Conservation (phyloP, 2,797 vertebrate genomes). For the Rhinoraja longicauda region DNA sequence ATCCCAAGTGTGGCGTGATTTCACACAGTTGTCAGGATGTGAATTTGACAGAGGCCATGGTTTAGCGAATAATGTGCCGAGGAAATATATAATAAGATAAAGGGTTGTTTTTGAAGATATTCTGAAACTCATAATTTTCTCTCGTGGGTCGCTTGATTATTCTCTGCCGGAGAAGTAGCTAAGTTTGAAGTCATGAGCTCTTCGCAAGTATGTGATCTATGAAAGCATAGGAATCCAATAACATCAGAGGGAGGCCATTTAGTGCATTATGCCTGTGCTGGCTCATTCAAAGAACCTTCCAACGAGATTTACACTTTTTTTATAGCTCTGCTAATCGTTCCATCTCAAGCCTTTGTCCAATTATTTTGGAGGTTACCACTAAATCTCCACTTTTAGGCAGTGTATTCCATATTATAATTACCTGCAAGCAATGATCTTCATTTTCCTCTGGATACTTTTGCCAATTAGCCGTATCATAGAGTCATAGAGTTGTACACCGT, state of each 20-base stretch:
- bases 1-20: constrained; percentile 16
- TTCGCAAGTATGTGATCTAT: neutral
- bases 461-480: too few relatives aligned
- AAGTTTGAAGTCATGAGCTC: neutral
- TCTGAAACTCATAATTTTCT: neutral
- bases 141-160: neutral
- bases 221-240: too few relatives aligned
- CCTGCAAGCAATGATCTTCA: neutral
- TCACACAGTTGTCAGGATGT: neutral
- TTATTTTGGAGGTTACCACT: neutral
- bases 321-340: too few relatives aligned
- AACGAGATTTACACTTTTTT: neutral
- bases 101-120: neutral
- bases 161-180: neutral
- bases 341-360: neutral
- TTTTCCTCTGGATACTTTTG: neutral
- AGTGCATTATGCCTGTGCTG: neutral
- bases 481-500: too few relatives aligned
- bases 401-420: neutral
- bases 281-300: neutral
- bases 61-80: neutral
- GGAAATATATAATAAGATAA: neutral
- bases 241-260: neutral
- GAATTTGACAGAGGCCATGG: neutral
- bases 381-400: neutral